Evolutionary conservation across 2,888 invertebrate genomes (phyloP), one percentile per base, ranked within the genome.

Genomic region (Diarsia dahlii): DNA sequence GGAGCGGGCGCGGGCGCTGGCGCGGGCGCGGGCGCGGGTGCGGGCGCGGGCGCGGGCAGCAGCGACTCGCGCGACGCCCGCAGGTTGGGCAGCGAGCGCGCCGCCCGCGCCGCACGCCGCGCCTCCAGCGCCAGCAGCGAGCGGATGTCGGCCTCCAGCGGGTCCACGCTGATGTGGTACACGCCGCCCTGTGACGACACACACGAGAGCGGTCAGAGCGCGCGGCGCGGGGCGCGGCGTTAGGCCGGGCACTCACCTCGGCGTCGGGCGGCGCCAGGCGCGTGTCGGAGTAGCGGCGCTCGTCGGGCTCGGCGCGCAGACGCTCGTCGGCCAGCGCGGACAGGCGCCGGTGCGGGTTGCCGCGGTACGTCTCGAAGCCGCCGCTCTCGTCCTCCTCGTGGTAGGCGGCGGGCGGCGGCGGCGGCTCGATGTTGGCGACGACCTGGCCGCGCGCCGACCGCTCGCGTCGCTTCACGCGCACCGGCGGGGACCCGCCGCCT

Each of bases 51-150:
- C 76, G 71, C 54, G 56, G 78, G 89, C 76, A 90, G 89, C 75
- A 90, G 88, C 72, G 85, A 86, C 89, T 91, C 91, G 67, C 89
- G 97, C 93, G 97, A 97, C 89, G 97, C 97, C 94, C 97, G 97
- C 95, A 98, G 96, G 96, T 98, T 98, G 94, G 98, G 98, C 96
- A 98, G 97, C 87, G 96, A 95, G 85, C 95, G 95, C 89, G 97
- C 93, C 94, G 94, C 93, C 91, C 97, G 92, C 93, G 94, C 93
- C 89, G 90, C 92, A 28, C 95, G 93, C 78, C 94, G 90, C 87
- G 97, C 97, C 91, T 97, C 97, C 89, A 97, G 93, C 85, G 95
- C 94, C 84, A 95, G 92, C 90, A 95, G 92, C 87, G 91, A 90
- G 54, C 94, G 92, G 87, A 96, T 95, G 90, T 95, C 95, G 63